These are phyloP conservation scores for Nanger granti DNA, from an alignment of 2,113 vertebrate species.

Conservation along the genomic window DNA sequence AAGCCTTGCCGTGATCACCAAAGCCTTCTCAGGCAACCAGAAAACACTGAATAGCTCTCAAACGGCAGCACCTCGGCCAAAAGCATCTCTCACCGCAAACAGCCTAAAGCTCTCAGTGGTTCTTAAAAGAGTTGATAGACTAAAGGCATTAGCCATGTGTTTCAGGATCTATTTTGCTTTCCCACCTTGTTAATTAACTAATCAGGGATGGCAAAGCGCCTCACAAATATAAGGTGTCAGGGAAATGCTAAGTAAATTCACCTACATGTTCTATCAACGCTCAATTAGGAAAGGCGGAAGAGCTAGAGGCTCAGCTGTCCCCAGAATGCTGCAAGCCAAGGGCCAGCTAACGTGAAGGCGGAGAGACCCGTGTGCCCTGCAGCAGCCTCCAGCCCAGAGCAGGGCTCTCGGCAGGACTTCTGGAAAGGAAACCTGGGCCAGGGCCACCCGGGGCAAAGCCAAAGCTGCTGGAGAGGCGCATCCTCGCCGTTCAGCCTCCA, in stretches of 20 bases:
- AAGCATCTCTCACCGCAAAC: neutral
- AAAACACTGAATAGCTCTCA: neutral
- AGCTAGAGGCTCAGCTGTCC: neutral
- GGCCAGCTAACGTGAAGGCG: neutral
- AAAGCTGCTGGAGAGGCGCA: conserved; percentile 31
- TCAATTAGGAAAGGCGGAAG: conserved; percentile 29
- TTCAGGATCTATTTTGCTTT: conserved; percentile 46
- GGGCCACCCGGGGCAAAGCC: conserved; percentile 44
- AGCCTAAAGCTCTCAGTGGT: neutral
- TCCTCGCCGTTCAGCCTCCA: conserved; percentile 26
- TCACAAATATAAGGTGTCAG: conserved; percentile 39
- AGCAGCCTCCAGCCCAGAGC: conserved; percentile 7
- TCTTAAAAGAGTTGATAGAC: conserved; percentile 21
- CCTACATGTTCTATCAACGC: conserved; percentile 27
- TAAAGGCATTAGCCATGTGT: neutral
- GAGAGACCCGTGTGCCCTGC: conserved; percentile 6
- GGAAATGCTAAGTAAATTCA: conserved; percentile 46
- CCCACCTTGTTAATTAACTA: conserved; percentile 52
- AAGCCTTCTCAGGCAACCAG: conserved; percentile 15
- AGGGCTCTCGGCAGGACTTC: conserved; percentile 34
- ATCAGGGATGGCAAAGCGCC: conserved; percentile 39
- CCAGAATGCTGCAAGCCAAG: conserved; percentile 17
- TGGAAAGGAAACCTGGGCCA: conserved; percentile 40
- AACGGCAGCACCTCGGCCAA: neutral
- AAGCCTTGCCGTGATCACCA: neutral